phyloP scores from a whole-genome alignment of 2,888 invertebrate genomes.

The Anarsia innoxiella region DNA sequence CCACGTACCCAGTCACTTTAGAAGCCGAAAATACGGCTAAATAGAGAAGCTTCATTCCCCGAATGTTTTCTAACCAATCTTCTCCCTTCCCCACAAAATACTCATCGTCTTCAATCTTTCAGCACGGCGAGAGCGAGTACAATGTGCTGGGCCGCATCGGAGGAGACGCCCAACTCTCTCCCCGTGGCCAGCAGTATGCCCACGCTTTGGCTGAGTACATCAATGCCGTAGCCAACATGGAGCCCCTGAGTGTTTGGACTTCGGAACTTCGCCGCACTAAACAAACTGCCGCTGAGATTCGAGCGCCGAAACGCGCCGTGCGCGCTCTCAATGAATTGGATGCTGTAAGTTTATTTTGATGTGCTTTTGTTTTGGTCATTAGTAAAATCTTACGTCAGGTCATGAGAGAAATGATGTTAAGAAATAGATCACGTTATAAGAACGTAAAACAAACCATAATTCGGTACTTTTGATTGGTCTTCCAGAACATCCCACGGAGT shows the following conservation, averaged over 20 bases:
- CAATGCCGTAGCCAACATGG: constrained; percentile 71
- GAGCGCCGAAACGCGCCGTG: constrained; percentile 88
- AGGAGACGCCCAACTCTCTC: constrained; percentile 90
- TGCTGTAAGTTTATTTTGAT: constrained; percentile 79
- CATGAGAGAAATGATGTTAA: no score
- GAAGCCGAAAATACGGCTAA: no score
- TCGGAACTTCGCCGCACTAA: constrained; percentile 91
- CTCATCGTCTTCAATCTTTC: constrained; percentile 17
- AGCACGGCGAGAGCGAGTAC: constrained; percentile 96
- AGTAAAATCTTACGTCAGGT: no score
- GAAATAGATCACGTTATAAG: no score
- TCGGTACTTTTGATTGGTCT: no score
- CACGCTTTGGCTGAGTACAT: constrained; percentile 83
- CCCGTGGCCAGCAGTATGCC: constrained; percentile 86
- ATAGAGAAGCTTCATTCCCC: no score
- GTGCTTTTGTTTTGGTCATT: neutral
- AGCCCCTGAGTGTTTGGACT: constrained; percentile 90
- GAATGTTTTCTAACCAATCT: no score
- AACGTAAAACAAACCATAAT: no score
- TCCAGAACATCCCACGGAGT: no score
- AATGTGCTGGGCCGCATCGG: constrained; percentile 94
- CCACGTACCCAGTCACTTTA: no score
- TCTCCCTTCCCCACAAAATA: no score
- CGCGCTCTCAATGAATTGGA: constrained; percentile 94
- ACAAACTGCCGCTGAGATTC: constrained; percentile 87